A percentile compares a stretch with the other conserved stretches of the same genome.
phyloP scores from a whole-genome alignment of 2,113 vertebrate species.

The Pogona vitticeps region DNA sequence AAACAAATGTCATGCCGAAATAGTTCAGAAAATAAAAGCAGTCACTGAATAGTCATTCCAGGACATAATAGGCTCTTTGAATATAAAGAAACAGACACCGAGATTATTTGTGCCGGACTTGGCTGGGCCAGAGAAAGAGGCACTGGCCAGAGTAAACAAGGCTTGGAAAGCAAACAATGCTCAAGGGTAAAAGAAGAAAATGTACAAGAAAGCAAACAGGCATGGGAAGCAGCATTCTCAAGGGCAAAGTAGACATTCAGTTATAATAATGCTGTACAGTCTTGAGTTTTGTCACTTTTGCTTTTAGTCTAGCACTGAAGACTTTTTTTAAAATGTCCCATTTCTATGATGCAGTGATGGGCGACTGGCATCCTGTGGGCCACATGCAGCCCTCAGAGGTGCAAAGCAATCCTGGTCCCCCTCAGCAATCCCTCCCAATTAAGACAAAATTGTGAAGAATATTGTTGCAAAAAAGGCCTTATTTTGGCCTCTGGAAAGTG shows the following conservation, averaged over 20 bases:
- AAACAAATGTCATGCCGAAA: background rate
- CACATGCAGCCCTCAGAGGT: no score
- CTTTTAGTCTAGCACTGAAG: no score
- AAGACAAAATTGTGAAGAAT: no score
- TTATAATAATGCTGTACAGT: background rate
- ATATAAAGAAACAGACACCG: background rate
- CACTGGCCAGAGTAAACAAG: slow-evolving; percentile 3
- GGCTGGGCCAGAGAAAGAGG: slow-evolving; percentile 6
- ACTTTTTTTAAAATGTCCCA: no score
- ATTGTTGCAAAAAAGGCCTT: no score
- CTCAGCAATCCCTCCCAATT: no score
- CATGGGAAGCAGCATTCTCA: background rate
- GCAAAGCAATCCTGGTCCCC: no score
- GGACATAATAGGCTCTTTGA: slow-evolving; percentile 7
- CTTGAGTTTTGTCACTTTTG: background rate
- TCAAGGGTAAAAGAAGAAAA: slow-evolving; percentile 25
- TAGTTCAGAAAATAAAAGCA: background rate
- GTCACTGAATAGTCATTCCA: background rate
- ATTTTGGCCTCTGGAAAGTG: no score
- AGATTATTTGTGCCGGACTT: background rate
- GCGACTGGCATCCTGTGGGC: no score
- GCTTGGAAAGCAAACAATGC: slow-evolving; percentile 17
- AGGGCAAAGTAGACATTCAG: slow-evolving; percentile 9
- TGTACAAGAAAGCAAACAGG: slow-evolving; percentile 20
- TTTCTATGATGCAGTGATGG: no score